These are phyloP conservation scores for Apodemia mormo DNA, from an alignment of 2,888 invertebrate genomes.

Conservation along the genomic window DNA sequence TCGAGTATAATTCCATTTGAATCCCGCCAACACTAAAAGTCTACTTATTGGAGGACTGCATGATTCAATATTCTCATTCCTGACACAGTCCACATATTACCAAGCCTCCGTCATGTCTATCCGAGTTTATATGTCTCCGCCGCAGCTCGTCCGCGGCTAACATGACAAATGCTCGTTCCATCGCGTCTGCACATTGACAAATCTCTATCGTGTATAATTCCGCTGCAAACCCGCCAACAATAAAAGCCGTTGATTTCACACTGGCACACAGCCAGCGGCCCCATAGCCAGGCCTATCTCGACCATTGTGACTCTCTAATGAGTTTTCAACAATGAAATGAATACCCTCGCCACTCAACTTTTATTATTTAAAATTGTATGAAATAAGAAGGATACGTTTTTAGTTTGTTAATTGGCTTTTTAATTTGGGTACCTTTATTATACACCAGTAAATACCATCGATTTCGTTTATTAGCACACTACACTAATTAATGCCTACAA, in stretches of 20 bases:
- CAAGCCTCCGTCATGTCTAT: too few relatives aligned
- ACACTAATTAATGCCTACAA: too few relatives aligned
- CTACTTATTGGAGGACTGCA: too few relatives aligned
- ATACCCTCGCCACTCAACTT: constrained; percentile 26
- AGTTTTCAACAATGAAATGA: constrained; percentile 52
- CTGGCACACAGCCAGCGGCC: constrained; percentile 48
- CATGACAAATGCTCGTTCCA: background rate
- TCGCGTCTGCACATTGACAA: constrained; percentile 33
- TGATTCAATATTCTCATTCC: too few relatives aligned
- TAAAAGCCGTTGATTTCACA: constrained; percentile 58
- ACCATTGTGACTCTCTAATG: constrained; percentile 55
- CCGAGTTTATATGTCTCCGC: too few relatives aligned
- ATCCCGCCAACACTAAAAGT: too few relatives aligned
- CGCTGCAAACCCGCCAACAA: constrained; percentile 56
- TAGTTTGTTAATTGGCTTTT: too few relatives aligned
- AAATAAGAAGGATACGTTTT: background rate
- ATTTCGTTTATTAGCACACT: too few relatives aligned
- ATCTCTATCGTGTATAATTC: constrained; percentile 49
- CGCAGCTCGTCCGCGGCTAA: background rate
- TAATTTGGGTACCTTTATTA: too few relatives aligned
- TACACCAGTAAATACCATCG: too few relatives aligned
- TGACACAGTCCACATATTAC: too few relatives aligned
- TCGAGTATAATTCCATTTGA: too few relatives aligned
- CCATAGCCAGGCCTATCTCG: constrained; percentile 28
- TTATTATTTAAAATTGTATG: constrained; percentile 1